Base-by-base conservation (phyloP, 2,888 invertebrate genomes). In the Xestia sexstrigata region DNA sequence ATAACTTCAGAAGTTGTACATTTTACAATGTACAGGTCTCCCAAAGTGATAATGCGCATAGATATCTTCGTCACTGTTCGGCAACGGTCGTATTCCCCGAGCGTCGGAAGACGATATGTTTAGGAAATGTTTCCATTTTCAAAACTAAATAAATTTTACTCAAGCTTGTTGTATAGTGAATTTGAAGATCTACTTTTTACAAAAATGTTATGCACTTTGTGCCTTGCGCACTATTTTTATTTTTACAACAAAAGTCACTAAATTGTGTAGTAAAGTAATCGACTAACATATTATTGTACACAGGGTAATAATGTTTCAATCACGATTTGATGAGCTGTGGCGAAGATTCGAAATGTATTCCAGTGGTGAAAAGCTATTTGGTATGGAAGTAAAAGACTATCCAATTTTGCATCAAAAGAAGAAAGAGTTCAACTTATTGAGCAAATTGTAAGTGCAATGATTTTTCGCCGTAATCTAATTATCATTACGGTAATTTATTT, bases 341-440 rank as follows among this genome's bases (percentile, higher is more conserved):
- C 97, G 98, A 70, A 97, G 98, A 90, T 98, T 97, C 89, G 98
- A 98, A 93, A 98, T 98, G 96, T 99, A 98, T 93, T 97, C 98
- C 63, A 98, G 97, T 88, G 99, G 99, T 49, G 99, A 99, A 95
- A 97, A 97, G 85, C 94, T 99, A 69, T 99, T 99, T 91, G 99
- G 99, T 0, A 97, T 99, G 91, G 98, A 98, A 86, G 97, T 98
- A 11, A 98, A 98, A 30, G 98, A 98, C 78, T 99, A 99, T 94
- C 99, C 99, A 0, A 97, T 98, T 78, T 93, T 99, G 70, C 97
- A 98, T 81, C 97, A 98, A 88, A 97, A 98, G 85, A 98, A 98
- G 93, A 98, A 98, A 88, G 98, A 99, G 92, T 98, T 99, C 88
- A 98, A 98, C 92, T 97, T 99, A 70, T 95, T 99, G 30, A 98